Evolutionary conservation across 2,888 invertebrate genomes (phyloP), one percentile per base, ranked within the genome.

Genomic region (Drosophila limbata): DNA sequence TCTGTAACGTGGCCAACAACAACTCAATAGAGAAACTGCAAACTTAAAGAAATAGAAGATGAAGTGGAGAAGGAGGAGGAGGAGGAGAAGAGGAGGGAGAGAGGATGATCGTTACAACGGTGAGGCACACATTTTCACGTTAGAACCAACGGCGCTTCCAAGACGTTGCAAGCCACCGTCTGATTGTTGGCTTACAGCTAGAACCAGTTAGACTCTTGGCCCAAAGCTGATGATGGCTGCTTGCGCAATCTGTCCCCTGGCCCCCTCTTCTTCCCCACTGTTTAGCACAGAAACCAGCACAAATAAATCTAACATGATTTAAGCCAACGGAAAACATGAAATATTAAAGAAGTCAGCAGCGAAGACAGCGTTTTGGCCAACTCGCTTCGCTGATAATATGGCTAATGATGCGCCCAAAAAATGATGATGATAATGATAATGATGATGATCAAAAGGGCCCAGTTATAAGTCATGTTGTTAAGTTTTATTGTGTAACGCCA

Each of bases 111-210:
- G 59, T 68, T 82, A 84, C 85, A 86, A 87, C 88, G 87, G 87
- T 86, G 88, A 88, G 85, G 84, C 85, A 87, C 89, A 86, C 89
- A 86, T 88, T 88, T 83, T 70, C 74, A 80, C 74, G 80, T 84
- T 84, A 85, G 85, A 85, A 85, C 82, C 87, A 83, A 83, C 85
- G 89, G 89, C 87, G 77, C 79, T 88, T 81, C 74, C 67, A 79
- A 51, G 51, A 74, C 69, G 69, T 72, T 80, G 78, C 81, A 71
- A 64, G 53, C 52, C 48, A 56, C 44, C 35, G 51, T 45, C 52
- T 55, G 48, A 73, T 65, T 56, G 73, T 44, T 21, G 86, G 70
- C 83, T 77, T 77, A 74, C 74, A 60, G 73, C 81, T 75, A 86
- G 88, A 85, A 85, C 85, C 88, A 85, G 88, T 85, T 85, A 77